Base-by-base conservation (phyloP, 2,113 vertebrate genomes). In the Syrmaticus mikado region DNA sequence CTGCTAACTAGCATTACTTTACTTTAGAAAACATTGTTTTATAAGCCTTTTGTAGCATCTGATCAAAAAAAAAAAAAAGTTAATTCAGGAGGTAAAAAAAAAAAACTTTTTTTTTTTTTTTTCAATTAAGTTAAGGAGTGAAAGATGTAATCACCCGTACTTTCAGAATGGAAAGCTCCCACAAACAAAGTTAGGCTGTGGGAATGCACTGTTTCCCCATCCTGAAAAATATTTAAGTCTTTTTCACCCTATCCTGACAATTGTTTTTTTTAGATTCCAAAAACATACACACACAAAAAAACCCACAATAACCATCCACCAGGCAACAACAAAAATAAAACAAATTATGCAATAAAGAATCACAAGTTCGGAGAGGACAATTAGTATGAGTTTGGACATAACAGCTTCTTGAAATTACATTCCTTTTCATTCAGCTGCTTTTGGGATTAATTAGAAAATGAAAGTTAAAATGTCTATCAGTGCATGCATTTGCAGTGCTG, bases 311-410 rank as follows among this genome's bases (percentile, higher is more conserved):
- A 55, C 60, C 60, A 62, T 8, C 18, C 40, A n/a, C 22, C 65
- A 84, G 58, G 6, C 21, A 65, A 46, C 34, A 58, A 34, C 10
- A 46, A 53, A 4, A 8, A 8, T 7, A 14, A 24, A 38, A 55
- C 50, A 11, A 68, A 76, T 73, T 38, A 43, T 96, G 67, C 80
- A 95, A 80, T 95, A 95, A 60, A n/a, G 48, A 93, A 38, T 89
- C 46, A 65, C 12, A 72, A 57, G 73, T 95, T 77, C 93, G 96
- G 38, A 46, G 34, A 82, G 81, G 46, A 24, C 50, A 90, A 87
- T 57, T 52, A 79, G 74, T 20, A 87, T 36, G 52, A 92, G 93
- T 7, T 14, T 83, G 71, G 27, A 34, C 55, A 20, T 13, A 76
- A 89, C 46, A 50, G 28, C 91, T 85, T 82, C 57, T 60, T 85